These are phyloP conservation scores for Piaya cayana DNA, from an alignment of 2,113 vertebrate species.

Conservation along the genomic window DNA sequence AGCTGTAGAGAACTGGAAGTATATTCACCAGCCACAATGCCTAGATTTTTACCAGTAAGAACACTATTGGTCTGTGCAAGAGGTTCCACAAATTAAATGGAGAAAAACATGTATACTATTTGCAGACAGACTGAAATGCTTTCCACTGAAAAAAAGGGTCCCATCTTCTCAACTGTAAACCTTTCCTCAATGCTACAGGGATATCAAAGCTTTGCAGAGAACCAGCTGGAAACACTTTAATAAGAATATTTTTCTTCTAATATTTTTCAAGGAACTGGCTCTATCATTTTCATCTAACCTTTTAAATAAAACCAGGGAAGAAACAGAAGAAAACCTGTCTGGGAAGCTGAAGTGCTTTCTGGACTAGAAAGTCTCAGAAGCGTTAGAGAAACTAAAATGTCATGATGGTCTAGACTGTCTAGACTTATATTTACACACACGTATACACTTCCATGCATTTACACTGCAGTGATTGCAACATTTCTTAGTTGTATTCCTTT, in stretches of 20 bases:
- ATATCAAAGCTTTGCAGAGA: background rate
- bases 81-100: background rate
- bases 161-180: background rate
- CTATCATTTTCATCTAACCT: background rate
- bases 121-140: background rate
- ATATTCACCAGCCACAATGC: background rate
- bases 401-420: too few relatives aligned
- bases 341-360: background rate
- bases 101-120: background rate
- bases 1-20: background rate
- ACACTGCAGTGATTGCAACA: background rate
- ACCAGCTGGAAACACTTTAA: background rate
- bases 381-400: background rate
- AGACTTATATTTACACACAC: fast-evolving
- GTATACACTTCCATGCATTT: background rate
- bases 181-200: background rate
- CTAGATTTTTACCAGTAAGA: background rate
- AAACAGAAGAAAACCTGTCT: background rate
- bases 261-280: background rate
- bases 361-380: background rate
- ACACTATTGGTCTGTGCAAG: background rate
- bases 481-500: background rate
- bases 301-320: background rate
- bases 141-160: background rate
- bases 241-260: background rate